phyloP scores from a whole-genome alignment of 2,888 invertebrate species.

The Arenicola marina region DNA sequence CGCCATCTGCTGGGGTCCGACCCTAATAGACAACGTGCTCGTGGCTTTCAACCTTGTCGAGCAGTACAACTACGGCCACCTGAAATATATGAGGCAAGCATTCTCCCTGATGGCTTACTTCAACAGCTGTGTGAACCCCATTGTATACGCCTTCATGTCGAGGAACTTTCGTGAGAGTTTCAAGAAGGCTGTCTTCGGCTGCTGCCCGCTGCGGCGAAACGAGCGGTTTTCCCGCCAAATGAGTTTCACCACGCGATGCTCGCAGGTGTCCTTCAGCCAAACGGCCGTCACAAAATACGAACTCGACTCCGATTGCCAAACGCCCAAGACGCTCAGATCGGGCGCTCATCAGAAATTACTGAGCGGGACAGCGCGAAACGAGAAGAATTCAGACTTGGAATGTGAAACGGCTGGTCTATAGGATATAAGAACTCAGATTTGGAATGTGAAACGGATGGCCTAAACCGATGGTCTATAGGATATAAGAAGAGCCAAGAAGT shows the following conservation, averaged over 20 bases:
- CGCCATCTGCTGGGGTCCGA: conserved; percentile 73
- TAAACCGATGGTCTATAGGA: too few relatives aligned
- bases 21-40: conserved; percentile 71
- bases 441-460: too few relatives aligned
- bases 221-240: not conserved
- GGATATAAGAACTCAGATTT: too few relatives aligned
- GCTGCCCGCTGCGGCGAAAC: not conserved
- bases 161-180: conserved; percentile 69
- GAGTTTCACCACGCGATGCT: not conserved
- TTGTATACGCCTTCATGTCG: conserved; percentile 77
- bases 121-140: conserved; percentile 76
- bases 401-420: too few relatives aligned
- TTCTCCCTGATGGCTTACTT: conserved; percentile 73
- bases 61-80: conserved; percentile 63
- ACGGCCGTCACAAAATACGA: too few relatives aligned
- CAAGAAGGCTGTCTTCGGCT: conserved; percentile 28
- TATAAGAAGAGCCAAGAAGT: too few relatives aligned
- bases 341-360: too few relatives aligned
- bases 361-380: too few relatives aligned
- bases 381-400: too few relatives aligned
- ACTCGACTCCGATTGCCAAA: too few relatives aligned
- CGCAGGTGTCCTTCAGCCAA: not conserved
- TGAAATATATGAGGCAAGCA: conserved; percentile 69
- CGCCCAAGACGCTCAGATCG: too few relatives aligned
- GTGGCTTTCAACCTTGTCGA: conserved; percentile 68